Evolutionary conservation across 2,113 vertebrate species (phyloP), one percentile per base, ranked within the genome.

Genomic region (Lampris incognitus): DNA sequence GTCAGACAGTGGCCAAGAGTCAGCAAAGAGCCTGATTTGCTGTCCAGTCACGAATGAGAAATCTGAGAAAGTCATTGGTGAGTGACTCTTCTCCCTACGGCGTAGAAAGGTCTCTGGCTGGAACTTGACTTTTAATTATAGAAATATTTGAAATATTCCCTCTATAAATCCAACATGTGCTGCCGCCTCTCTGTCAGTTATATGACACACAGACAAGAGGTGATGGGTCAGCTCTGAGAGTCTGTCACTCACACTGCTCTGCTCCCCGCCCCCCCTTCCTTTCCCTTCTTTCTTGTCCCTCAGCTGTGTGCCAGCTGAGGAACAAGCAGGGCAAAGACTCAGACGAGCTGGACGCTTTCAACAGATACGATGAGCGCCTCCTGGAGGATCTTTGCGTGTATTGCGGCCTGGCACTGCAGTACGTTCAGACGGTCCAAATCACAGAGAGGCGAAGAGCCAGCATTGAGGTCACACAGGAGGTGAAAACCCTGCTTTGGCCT

Each of bases 361-460:
- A 96, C 88, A 92, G 93, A 83, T 96, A 96, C 2, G 97, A 98
- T 24, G 96, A 98, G 51, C 94, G 96, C 86, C 96, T 97, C 77
- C 86, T 98, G 82, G 96, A 97, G 89, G 96, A 96, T n/a, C 96
- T 98, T 55, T 96, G 95, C 6, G 94, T 97, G 90, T 98, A 97
- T 80, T 98, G 97, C 65, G 96, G 96, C 72, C 87, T 98, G 91
- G 96, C 96, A 9, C 95, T 98, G 74, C 96, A 96, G 91, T 97
- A 96, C 44, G 95, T 92, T 0, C 95, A 96, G 89, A 96, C 95
- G 86, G 96, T 96, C 0, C 95, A 97, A 85, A 94, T 92, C 1
- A 96, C 96, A 57, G 95, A 97, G 85, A 91, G 95, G 88, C 94
- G 94, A 72, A 95, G 96, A 94, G 96, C 96, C 82, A 97, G 97